Evolutionary conservation across 2,888 invertebrate species (phyloP), one percentile per base, ranked within the genome.

Genomic region (Frankliniella intonsa): DNA sequence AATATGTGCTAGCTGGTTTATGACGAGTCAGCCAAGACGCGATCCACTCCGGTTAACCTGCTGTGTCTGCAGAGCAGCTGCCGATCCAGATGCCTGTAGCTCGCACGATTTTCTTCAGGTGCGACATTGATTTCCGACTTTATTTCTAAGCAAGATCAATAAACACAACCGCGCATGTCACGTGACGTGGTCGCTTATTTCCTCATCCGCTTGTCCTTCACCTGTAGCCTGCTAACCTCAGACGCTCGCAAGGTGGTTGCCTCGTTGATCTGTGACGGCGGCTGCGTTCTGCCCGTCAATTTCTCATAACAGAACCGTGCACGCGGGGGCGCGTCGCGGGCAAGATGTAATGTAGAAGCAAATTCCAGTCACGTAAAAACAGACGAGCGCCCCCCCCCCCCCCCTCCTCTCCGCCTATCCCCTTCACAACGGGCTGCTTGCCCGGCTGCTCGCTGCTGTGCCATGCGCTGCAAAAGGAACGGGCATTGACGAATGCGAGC

Each of bases 401-500:
- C 62, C 55, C 55, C 55, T 10, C 62, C 17, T 8, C 69, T 11
- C 12, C 10, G 8, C 25, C 0, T 22, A 25, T 8, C 69, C 25
- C 38, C 38, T 38, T 38, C 38, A 38, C 38, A 38, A 38, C 38
- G 69, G 25, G 69, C 69, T 10, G 65, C 62, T n/a, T n/a, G 14
- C 62, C 7, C 62, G 11, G 38, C 62, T n/a, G 11, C 62, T 19
- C 11, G 62, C 62, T 55, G 55, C 55, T n/a, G 62, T 14, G 38
- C 38, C 38, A 38, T 38, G 38, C 8, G 22, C 69, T 69, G 69
- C 69, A 69, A 22, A n/a, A 12, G 22, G 69, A 22, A 11, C 22
- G 69, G 69, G 69, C 69, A 76, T 76, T 76, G 69, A 76, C 69
- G 69, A 76, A 76, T 76, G 69, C 69, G 69, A 76, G 69, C 25